Conservation (phyloP, 2,888 invertebrate species). For the Coelinius sp. region DNA sequence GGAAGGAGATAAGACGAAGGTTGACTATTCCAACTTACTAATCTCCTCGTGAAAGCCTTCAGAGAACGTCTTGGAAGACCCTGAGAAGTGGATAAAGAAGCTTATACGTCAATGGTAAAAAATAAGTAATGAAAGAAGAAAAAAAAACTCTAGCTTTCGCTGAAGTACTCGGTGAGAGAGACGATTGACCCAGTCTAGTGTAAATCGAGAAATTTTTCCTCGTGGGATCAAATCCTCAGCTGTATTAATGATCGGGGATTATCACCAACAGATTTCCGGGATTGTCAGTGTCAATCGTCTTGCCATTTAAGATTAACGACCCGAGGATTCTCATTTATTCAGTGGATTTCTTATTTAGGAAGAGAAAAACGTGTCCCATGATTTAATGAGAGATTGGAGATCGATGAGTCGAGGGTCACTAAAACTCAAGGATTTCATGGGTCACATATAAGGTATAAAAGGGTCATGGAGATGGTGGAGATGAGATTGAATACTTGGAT, state of each 20-base stretch:
- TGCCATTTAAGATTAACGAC: not conserved
- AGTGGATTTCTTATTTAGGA: not conserved
- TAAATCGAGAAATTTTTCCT: constrained; percentile 55
- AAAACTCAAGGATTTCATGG: no score
- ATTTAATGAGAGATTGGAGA: no score
- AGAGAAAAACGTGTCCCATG: no score
- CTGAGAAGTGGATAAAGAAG: constrained; percentile 22
- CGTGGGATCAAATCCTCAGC: constrained; percentile 58
- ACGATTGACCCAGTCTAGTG: constrained; percentile 50
- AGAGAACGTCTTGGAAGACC: constrained; percentile 28
- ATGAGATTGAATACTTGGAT: no score
- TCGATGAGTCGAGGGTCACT: no score
- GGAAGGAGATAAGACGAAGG: constrained; percentile 1
- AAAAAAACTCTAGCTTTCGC: constrained; percentile 25
- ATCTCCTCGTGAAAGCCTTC: constrained; percentile 33
- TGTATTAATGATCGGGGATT: constrained; percentile 66
- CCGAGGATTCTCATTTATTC: not conserved
- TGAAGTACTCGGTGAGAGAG: constrained; percentile 34
- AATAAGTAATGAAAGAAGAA: constrained; percentile 25
- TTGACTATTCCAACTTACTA: constrained; percentile 40
- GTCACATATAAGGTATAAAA: no score
- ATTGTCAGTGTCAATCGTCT: constrained; percentile 29
- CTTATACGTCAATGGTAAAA: constrained; percentile 19
- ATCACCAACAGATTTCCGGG: constrained; percentile 42
- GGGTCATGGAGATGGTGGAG: no score